Evolutionary conservation across 35 echinoderm and acorn worm species (phyloP).

Genomic region (Heliocidaris tuberculata): DNA sequence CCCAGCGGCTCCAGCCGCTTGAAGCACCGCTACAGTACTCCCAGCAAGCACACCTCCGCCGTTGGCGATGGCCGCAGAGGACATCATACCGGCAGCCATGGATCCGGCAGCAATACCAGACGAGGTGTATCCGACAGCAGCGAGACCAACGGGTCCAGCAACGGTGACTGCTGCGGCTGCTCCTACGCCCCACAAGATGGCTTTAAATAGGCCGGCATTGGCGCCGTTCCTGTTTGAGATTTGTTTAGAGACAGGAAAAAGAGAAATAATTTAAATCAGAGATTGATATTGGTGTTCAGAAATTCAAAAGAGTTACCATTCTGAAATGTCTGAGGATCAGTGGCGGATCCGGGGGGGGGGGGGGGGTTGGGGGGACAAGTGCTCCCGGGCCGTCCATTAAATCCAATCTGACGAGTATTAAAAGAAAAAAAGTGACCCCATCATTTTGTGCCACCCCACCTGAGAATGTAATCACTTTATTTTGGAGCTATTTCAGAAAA

Average conservation of each 20-base stretch:
- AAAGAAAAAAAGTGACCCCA: too few species aligned
- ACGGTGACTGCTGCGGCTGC: neutral
- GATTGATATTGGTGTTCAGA: too few species aligned
- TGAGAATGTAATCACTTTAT: too few species aligned
- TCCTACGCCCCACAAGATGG: neutral
- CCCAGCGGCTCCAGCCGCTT: conserved; percentile 46
- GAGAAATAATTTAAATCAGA: neutral
- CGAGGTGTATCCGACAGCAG: conserved; percentile 43
- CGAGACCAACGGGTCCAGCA: conserved; percentile 1
- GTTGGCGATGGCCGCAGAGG: conserved; percentile 49
- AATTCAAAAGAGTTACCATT: too few species aligned
- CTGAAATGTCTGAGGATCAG: too few species aligned
- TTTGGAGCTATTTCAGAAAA: too few species aligned
- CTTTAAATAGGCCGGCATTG: neutral
- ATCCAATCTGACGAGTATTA: too few species aligned
- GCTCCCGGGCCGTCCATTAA: too few species aligned
- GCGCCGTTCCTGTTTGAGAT: conserved; percentile 2
- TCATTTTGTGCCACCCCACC: too few species aligned
- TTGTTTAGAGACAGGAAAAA: neutral
- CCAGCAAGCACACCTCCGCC: conserved; percentile 63
- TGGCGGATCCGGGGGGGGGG: too few species aligned
- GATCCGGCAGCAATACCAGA: conserved; percentile 57
- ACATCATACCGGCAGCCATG: conserved; percentile 64
- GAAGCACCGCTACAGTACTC: conserved; percentile 24
- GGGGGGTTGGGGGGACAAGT: too few species aligned